These are phyloP conservation scores for Calliphora vomitoria DNA, from an alignment of 2,888 invertebrate species.

Conservation along the genomic window DNA sequence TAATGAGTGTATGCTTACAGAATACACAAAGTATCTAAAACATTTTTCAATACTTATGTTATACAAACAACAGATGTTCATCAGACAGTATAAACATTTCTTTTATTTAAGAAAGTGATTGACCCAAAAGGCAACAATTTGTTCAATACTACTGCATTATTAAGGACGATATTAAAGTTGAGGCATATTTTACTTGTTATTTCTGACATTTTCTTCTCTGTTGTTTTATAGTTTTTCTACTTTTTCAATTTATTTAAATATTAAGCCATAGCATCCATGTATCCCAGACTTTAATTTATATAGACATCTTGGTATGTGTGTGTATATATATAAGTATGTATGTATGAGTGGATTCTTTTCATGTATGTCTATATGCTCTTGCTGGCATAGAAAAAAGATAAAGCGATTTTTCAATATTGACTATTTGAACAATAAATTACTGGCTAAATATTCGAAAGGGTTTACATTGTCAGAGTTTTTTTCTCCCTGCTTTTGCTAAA, in stretches of 20 bases:
- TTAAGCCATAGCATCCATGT: not conserved
- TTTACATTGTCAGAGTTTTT: not conserved
- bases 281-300: conserved; percentile 18
- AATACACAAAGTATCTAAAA: conserved; percentile 1
- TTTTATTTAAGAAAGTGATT: conserved; percentile 27
- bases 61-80: conserved; percentile 53
- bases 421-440: conserved; percentile 51
- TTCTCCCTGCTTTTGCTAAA: not conserved
- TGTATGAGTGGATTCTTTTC: not conserved
- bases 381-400: not conserved
- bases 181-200: conserved; percentile 29
- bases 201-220: conserved; percentile 27
- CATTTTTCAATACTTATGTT: conserved; percentile 33
- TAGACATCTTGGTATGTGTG: not conserved
- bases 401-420: conserved; percentile 40
- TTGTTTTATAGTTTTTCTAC: not conserved
- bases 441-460: conserved; percentile 31
- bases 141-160: conserved; percentile 24
- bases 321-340: not conserved
- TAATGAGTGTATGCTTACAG: not conserved
- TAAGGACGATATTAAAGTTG: not conserved
- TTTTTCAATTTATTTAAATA: conserved; percentile 20
- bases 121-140: conserved; percentile 35
- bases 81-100: conserved; percentile 53
- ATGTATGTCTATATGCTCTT: not conserved